phyloP scores from a whole-genome alignment of 2,888 invertebrate genomes.

The Eupithecia exiguata region DNA sequence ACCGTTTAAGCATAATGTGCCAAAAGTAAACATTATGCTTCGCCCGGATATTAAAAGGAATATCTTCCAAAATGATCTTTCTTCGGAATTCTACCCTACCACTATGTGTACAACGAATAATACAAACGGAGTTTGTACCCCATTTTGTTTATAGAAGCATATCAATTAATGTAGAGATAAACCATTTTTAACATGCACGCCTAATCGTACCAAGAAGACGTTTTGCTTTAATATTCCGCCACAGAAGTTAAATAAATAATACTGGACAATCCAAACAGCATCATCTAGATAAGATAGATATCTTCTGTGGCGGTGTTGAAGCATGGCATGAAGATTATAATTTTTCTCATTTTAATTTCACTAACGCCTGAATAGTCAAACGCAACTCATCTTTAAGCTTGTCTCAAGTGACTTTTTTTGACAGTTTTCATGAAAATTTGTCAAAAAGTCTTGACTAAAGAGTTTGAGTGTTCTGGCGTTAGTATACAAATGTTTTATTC shows the following conservation, averaged over 20 bases:
- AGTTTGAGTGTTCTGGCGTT: no score
- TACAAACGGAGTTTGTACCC: slow-evolving; percentile 3
- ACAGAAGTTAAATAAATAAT: background rate
- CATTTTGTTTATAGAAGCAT: background rate
- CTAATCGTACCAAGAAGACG: background rate
- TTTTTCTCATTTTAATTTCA: background rate
- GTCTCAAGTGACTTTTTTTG: no score
- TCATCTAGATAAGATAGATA: no score
- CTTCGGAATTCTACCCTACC: slow-evolving; percentile 5
- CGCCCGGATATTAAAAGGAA: slow-evolving; percentile 38
- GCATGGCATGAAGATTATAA: background rate
- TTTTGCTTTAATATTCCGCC: background rate
- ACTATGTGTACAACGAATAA: background rate
- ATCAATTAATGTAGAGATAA: no score
- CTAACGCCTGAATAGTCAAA: no score
- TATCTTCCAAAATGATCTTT: slow-evolving; percentile 30
- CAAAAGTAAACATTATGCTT: slow-evolving; percentile 31
- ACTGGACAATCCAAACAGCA: no score
- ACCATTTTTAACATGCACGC: no score
- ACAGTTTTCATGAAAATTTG: no score
- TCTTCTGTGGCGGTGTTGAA: no score
- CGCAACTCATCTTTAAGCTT: no score
- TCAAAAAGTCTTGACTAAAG: no score
- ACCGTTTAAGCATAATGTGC: slow-evolving; percentile 33
- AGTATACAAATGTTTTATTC: background rate